These are phyloP conservation scores for Hyles vespertilio DNA, from an alignment of 1,140 invertebrate species.

Conservation along the genomic window DNA sequence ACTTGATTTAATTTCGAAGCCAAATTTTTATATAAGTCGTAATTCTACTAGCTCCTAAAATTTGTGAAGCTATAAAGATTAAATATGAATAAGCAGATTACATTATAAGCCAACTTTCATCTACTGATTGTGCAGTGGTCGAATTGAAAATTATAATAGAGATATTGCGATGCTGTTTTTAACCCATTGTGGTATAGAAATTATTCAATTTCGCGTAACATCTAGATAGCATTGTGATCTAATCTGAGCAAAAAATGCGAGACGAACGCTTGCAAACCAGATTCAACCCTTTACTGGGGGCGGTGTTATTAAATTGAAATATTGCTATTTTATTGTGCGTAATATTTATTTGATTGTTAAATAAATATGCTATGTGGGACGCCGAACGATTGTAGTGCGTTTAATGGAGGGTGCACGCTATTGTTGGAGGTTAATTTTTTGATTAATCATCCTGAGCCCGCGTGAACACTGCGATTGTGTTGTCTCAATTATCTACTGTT, in stretches of 20 bases:
- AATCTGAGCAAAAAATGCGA: conserved; percentile 46
- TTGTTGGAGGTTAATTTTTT: conserved; percentile 74
- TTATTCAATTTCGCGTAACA: conserved; percentile 68
- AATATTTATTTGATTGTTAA: conserved; percentile 76
- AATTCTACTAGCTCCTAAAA: no score
- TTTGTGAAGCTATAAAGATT: no score
- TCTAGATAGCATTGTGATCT: conserved; percentile 56
- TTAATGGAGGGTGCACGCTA: conserved; percentile 55
- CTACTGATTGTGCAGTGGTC: background rate
- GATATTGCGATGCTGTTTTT: background rate
- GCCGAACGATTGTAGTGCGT: conserved; percentile 58
- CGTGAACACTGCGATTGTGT: conserved; percentile 14
- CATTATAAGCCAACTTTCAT: no score
- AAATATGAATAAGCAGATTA: no score
- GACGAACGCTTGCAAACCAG: conserved; percentile 39
- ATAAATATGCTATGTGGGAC: conserved; percentile 73
- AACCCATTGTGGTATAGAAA: conserved; percentile 37
- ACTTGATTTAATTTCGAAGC: no score
- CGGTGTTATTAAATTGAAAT: conserved; percentile 73
- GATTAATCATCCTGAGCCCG: conserved; percentile 66
- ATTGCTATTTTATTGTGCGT: conserved; percentile 74
- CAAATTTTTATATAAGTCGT: no score
- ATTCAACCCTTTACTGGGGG: conserved; percentile 66
- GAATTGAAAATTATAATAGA: conserved; percentile 1
- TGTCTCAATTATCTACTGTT: conserved; percentile 3